phyloP scores from a whole-genome alignment of 1,140 invertebrate species.

The Eriocheir sinensis region DNA sequence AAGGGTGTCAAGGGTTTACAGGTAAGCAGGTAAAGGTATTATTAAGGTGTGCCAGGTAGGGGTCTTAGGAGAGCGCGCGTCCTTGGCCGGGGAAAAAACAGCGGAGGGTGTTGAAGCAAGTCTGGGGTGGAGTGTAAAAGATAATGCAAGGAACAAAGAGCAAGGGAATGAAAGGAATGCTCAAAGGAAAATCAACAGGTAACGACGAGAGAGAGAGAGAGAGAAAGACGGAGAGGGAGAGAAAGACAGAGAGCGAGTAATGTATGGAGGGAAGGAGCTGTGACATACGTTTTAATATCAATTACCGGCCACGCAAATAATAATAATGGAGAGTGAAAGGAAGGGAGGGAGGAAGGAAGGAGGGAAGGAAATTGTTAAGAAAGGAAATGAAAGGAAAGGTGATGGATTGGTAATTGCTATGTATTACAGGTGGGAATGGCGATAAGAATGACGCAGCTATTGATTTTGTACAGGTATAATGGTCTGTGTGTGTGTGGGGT shows the following conservation, averaged over 20 bases:
- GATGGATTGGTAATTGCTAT: no score
- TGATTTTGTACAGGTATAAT: no score
- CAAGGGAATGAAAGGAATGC: neutral
- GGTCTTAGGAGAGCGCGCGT: neutral
- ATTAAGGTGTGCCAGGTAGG: neutral
- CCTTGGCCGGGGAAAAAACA: neutral
- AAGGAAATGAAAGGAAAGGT: no score
- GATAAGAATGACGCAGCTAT: neutral
- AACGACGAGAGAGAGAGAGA: no score
- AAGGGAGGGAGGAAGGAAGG: neutral
- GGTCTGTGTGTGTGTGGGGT: no score
- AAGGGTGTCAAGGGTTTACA: no score
- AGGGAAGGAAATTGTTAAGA: neutral
- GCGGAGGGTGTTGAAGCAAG: neutral
- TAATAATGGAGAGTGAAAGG: neutral
- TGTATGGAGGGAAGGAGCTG: neutral
- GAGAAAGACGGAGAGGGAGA: no score
- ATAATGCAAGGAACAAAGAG: constrained; percentile 6
- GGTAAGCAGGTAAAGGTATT: neutral
- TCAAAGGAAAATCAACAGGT: neutral
- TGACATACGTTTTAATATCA: neutral
- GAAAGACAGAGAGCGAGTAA: no score
- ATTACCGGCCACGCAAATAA: neutral
- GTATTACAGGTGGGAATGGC: neutral
- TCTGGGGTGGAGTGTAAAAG: neutral